phyloP scores from a whole-genome alignment of 2,113 vertebrate species.

The Vicugna pacos region DNA sequence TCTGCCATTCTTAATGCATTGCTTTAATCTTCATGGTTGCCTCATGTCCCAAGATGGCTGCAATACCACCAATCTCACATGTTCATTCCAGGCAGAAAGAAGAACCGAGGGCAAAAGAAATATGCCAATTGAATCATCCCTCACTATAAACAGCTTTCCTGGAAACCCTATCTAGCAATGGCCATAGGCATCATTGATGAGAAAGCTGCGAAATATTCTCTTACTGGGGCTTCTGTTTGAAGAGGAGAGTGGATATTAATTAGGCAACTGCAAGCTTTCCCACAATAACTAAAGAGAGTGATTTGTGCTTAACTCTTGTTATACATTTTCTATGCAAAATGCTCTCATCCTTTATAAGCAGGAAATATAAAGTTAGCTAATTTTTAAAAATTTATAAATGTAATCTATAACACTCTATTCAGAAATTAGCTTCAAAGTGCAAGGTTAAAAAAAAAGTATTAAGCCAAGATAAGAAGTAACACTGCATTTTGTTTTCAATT shows the following conservation, averaged over 20 bases:
- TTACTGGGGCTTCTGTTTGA: slow-evolving; percentile 10
- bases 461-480: background rate
- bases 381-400: background rate
- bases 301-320: background rate
- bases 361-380: background rate
- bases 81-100: background rate
- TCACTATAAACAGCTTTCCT: background rate
- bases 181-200: background rate
- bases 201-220: background rate
- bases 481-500: background rate
- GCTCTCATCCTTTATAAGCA: background rate
- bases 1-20: background rate
- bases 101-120: background rate
- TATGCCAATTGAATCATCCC: background rate
- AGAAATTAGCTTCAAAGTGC: background rate
- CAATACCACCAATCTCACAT: background rate
- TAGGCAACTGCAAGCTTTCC: background rate
- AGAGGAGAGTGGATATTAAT: background rate
- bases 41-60: background rate
- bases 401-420: background rate
- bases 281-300: background rate
- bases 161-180: background rate
- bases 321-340: background rate
- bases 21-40: background rate
- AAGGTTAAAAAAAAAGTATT: background rate